A percentile compares a stretch with the other conserved stretches of the same genome.
phyloP scores from a whole-genome alignment of 2,113 vertebrate species.

The Anolis carolinensis region DNA sequence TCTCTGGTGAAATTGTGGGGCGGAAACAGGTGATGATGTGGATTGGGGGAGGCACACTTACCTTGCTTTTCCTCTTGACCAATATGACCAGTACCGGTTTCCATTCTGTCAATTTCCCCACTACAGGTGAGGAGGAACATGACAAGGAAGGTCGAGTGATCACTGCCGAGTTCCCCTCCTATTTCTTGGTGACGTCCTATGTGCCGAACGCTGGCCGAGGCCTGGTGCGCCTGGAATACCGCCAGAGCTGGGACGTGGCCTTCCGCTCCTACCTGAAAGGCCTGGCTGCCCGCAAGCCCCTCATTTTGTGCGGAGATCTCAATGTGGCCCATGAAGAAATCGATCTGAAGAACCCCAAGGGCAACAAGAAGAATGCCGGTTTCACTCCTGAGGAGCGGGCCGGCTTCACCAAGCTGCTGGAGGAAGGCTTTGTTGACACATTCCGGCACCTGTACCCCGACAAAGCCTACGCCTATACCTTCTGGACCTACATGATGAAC shows the following conservation, averaged over 20 bases:
- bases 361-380: slow-evolving; percentile 89
- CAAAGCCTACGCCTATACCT: slow-evolving; percentile 84
- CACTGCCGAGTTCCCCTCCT: slow-evolving; percentile 85
- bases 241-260: slow-evolving; percentile 89
- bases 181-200: slow-evolving; percentile 85
- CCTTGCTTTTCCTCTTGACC: too few species aligned
- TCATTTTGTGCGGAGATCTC: slow-evolving; percentile 90
- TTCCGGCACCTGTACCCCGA: slow-evolving; percentile 88
- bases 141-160: slow-evolving; percentile 91
- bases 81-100: neutral
- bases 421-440: slow-evolving; percentile 82
- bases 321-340: slow-evolving; percentile 92
- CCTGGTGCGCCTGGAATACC: slow-evolving; percentile 86
- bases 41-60: too few species aligned
- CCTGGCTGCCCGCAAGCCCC: slow-evolving; percentile 82
- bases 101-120: neutral
- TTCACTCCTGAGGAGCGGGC: slow-evolving; percentile 88
- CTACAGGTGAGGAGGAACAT: slow-evolving; percentile 88
- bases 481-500: slow-evolving; percentile 97
- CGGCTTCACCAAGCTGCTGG: slow-evolving; percentile 83
- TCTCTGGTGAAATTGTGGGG: too few species aligned
- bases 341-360: slow-evolving; percentile 90
- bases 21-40: too few species aligned
- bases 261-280: slow-evolving; percentile 83
- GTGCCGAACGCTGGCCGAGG: slow-evolving; percentile 88